These are phyloP conservation scores for Pavo muticus DNA, from an alignment of 2,113 vertebrate genomes.

Conservation along the genomic window DNA sequence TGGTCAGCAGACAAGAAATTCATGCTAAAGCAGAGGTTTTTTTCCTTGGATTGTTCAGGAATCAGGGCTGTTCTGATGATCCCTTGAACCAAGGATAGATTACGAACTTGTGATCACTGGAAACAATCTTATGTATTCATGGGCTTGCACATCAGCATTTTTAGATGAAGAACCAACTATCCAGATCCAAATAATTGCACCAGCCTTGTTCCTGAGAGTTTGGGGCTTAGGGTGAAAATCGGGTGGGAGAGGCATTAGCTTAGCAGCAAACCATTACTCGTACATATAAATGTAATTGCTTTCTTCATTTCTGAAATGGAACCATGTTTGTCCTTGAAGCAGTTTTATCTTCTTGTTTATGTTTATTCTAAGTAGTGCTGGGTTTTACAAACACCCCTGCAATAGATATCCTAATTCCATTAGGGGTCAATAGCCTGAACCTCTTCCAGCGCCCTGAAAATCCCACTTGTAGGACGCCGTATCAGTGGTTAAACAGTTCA, in stretches of 20 bases:
- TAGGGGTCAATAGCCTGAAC: conserved; percentile 20
- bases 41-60: background rate
- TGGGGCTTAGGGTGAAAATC: background rate
- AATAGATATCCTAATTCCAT: conserved; percentile 43
- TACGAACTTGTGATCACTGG: background rate
- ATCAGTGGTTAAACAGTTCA: background rate
- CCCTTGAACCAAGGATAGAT: background rate
- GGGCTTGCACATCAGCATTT: background rate
- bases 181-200: background rate
- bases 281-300: background rate
- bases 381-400: conserved; percentile 34
- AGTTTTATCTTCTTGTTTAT: background rate
- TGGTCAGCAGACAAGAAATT: background rate
- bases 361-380: background rate
- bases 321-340: background rate
- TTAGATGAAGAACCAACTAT: background rate
- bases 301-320: background rate
- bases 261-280: background rate
- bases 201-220: background rate
- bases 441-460: background rate
- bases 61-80: background rate
- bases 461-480: background rate
- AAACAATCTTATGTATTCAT: background rate
- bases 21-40: background rate
- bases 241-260: background rate